Conservation (phyloP, 2,113 vertebrate species). For the Nycticorax nycticorax region DNA sequence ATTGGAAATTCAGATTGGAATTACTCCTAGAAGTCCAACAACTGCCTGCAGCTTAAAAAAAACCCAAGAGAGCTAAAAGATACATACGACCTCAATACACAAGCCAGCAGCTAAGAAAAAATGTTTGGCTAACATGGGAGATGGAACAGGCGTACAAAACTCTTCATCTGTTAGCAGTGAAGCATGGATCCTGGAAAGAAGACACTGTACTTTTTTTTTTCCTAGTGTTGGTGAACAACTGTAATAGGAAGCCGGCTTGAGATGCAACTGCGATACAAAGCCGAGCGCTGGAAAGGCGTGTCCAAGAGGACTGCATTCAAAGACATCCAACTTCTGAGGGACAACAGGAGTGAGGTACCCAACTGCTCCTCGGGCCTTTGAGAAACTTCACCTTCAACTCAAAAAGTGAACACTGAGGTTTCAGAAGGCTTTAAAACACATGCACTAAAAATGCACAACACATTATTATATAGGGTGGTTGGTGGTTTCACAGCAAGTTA, state of each 20-base stretch:
- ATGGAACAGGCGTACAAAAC: neutral
- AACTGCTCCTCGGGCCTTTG: neutral
- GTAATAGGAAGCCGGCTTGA: neutral
- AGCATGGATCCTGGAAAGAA: neutral
- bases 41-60: neutral
- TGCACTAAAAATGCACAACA: neutral
- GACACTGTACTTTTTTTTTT: neutral
- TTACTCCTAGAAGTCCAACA: conserved; percentile 2
- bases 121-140: neutral
- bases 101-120: neutral
- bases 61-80: neutral
- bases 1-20: neutral
- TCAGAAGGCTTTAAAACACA: neutral
- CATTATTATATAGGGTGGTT: neutral
- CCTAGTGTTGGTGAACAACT: neutral
- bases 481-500: neutral
- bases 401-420: neutral
- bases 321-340: neutral
- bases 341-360: neutral
- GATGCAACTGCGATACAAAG: neutral
- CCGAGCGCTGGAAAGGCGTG: neutral
- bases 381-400: neutral
- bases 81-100: neutral
- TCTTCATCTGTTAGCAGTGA: neutral
- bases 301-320: neutral